These are phyloP conservation scores for Crenuchus spilurus DNA, from an alignment of 2,797 vertebrate genomes.

Conservation along the genomic window DNA sequence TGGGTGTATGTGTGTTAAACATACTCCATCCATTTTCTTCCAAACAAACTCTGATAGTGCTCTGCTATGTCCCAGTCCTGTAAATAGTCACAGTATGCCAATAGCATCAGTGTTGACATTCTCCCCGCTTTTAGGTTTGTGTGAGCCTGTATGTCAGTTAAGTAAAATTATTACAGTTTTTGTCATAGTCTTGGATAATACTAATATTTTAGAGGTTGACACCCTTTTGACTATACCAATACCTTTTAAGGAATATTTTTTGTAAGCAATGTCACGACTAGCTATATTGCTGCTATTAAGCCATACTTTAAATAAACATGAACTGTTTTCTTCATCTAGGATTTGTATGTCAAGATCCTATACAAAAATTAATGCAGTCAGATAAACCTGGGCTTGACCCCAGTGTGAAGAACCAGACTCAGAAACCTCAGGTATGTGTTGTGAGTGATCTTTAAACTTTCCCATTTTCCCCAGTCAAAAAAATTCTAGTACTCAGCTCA, in stretches of 20 bases:
- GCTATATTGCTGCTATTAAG: not conserved
- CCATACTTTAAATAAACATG: not conserved
- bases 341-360: slow-evolving; percentile 90
- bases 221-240: not conserved
- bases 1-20: slow-evolving; percentile 8
- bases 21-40: slow-evolving; percentile 74
- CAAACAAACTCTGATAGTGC: slow-evolving; percentile 71
- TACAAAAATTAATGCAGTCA: slow-evolving; percentile 71
- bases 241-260: not conserved
- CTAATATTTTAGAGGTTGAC: not conserved
- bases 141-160: too few relatives aligned
- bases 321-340: slow-evolving; percentile 71
- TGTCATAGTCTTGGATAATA: not conserved
- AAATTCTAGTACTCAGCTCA: not conserved
- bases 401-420: slow-evolving; percentile 71
- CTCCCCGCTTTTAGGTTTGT: slow-evolving; percentile 57
- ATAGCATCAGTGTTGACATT: slow-evolving; percentile 66
- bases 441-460: not conserved
- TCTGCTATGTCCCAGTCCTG: slow-evolving; percentile 73
- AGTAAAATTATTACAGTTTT: slow-evolving; percentile 26
- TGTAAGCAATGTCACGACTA: not conserved
- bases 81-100: slow-evolving; percentile 78
- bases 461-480: not conserved
- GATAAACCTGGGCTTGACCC: slow-evolving; percentile 77
- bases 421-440: slow-evolving; percentile 82